Evolutionary conservation across 1,140 invertebrate species (phyloP), one percentile per base, ranked within the genome.

Genomic region (Ruditapes philippinarum): DNA sequence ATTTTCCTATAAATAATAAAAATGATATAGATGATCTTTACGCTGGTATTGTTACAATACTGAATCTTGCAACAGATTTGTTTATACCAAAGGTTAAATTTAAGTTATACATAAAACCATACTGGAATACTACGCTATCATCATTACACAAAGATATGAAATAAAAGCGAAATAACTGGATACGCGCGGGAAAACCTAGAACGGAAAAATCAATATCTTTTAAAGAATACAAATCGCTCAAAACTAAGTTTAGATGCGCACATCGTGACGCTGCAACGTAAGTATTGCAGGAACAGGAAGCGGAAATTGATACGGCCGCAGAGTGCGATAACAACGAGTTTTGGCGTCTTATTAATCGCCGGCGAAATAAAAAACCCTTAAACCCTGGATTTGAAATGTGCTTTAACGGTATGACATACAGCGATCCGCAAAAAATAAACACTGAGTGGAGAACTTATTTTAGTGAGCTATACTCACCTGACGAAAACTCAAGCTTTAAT

Each of bases 291-390:
- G 17, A 70, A 0, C 38, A 49, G 25, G 42, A 49, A 25, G 4
- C 17, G 38, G 49, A 78, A 49, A 78, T 78, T 1, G 73, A 78
- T 25, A 25, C 40, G 38, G 73, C 73, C 9, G 73, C 73, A 36
- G 73, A 45, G 28, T 78, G 22, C 14, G 42, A 78, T 36, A 78
- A 78, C 36, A 78, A 78, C n/a, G 73, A 78, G 38, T 49, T 78
- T 42, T 78, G 73, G 73, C 17, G 25, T 2, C 38, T 74, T 40
- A 74, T 74, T 22, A 42, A 74, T 22, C 9, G 38, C 2, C 36
- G 42, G 14, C 38, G 38, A 28, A 78, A 45, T 22, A 54, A 49
- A 17, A 49, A 49, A 54, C 28, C 19, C n/a, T n/a, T n/a, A n/a
- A n/a, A n/a, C n/a, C n/a, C n/a, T n/a, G n/a, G n/a, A n/a, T n/a